Evolutionary conservation across 2,113 vertebrate genomes (phyloP).

Genomic region (Eolophus roseicapilla): DNA sequence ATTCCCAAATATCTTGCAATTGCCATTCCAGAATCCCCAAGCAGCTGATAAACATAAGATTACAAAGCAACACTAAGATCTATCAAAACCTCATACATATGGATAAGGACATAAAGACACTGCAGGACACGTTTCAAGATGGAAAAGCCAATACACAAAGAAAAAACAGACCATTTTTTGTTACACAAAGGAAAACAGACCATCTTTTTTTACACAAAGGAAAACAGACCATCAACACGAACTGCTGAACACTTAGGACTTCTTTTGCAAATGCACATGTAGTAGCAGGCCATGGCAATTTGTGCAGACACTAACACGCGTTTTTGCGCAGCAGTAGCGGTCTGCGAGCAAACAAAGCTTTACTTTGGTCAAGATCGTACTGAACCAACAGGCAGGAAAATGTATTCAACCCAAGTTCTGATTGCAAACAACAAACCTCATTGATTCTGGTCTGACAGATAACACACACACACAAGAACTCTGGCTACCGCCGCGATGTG

Average conservation of each 20-base stretch:
- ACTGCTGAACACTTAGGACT: neutral
- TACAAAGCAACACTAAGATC: neutral
- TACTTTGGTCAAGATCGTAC: neutral
- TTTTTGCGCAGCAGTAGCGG: neutral
- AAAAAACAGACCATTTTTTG: neutral
- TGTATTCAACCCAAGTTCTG: rapidly evolving
- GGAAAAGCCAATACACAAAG: neutral
- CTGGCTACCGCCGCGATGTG: rapidly evolving
- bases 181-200: neutral
- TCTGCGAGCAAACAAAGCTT: neutral
- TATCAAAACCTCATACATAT: neutral
- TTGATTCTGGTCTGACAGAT: neutral
- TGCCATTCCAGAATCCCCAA: neutral
- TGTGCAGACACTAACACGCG: neutral
- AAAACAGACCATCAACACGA: neutral
- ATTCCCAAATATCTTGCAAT: neutral
- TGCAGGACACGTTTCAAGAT: neutral
- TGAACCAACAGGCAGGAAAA: neutral
- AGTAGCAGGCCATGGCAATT: neutral
- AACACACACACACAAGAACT: neutral
- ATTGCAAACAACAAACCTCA: neutral
- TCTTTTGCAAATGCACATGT: neutral
- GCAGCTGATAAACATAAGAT: neutral
- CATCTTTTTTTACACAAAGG: neutral
- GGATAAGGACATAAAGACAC: neutral